Conservation (phyloP, 2,797 vertebrate species). For the Chelmon rostratus region DNA sequence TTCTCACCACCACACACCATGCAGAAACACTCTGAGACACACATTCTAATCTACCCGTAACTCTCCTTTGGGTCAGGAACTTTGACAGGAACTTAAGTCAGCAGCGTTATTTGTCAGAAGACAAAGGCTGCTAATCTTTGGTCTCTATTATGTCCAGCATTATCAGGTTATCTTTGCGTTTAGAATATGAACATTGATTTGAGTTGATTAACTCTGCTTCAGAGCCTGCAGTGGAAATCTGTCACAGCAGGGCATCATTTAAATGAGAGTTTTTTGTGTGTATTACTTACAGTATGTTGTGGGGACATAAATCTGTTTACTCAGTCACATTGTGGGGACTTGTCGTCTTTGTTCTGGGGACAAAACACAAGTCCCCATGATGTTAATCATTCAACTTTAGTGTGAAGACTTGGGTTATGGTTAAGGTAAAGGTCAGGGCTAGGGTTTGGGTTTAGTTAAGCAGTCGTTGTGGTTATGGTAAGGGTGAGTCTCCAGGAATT, state of each 20-base stretch:
- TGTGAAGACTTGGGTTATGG: too few relatives aligned
- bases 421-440: too few relatives aligned
- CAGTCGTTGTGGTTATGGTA: too few relatives aligned
- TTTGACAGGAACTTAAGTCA: slow-evolving; percentile 66
- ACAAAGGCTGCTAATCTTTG: slow-evolving; percentile 61
- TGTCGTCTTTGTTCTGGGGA: too few relatives aligned
- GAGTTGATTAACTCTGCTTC: slow-evolving; percentile 73
- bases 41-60: slow-evolving; percentile 42
- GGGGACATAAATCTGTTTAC: too few relatives aligned
- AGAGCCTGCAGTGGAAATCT: slow-evolving; percentile 64
- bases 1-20: slow-evolving; percentile 3
- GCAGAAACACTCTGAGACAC: slow-evolving; percentile 33
- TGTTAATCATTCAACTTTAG: too few relatives aligned
- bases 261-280: slow-evolving; percentile 33
- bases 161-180: slow-evolving; percentile 69
- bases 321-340: too few relatives aligned
- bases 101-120: slow-evolving; percentile 37
- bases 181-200: slow-evolving; percentile 71
- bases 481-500: too few relatives aligned
- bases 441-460: too few relatives aligned
- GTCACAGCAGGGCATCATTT: slow-evolving; percentile 55
- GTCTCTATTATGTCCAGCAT: slow-evolving; percentile 56
- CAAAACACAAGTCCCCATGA: too few relatives aligned
- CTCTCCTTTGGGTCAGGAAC: slow-evolving; percentile 52
- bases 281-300: neutral